Percentiles rank a stretch among this genome's conserved stretches.
Conservation (phyloP, 1,140 invertebrate species). For the Paraescarpia echinospica region DNA sequence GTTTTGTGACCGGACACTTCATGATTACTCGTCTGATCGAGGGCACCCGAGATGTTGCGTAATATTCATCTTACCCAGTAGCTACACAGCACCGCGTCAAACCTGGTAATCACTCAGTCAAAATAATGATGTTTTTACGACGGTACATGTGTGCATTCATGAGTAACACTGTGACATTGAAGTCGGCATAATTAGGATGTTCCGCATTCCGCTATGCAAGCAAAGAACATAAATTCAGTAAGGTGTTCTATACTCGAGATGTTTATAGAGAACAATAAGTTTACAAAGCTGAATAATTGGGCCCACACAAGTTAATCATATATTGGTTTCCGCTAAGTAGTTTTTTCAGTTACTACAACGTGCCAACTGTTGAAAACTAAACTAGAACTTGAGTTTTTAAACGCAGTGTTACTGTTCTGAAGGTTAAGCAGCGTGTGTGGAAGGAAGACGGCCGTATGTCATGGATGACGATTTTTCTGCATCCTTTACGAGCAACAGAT, state of each 20-base stretch:
- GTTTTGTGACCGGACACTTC: no score
- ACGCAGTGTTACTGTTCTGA: neutral
- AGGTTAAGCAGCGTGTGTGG: neutral
- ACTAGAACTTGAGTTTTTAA: neutral
- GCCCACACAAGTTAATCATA: neutral
- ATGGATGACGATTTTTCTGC: neutral
- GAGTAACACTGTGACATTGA: no score
- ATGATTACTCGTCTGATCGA: no score
- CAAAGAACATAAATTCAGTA: neutral
- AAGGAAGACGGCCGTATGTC: neutral
- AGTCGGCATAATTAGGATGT: neutral
- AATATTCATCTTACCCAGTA: no score
- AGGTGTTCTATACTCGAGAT: neutral
- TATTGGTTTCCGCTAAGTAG: neutral
- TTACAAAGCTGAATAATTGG: neutral
- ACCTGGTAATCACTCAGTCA: no score
- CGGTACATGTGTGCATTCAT: no score
- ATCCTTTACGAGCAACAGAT: neutral
- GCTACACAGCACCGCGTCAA: no score
- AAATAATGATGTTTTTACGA: no score
- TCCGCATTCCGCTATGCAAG: neutral
- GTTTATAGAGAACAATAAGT: neutral
- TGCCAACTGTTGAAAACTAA: neutral
- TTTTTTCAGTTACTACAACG: neutral
- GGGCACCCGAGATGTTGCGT: no score